These are phyloP conservation scores for Tipula confusa DNA, from an alignment of 2,888 invertebrate genomes.

Conservation along the genomic window DNA sequence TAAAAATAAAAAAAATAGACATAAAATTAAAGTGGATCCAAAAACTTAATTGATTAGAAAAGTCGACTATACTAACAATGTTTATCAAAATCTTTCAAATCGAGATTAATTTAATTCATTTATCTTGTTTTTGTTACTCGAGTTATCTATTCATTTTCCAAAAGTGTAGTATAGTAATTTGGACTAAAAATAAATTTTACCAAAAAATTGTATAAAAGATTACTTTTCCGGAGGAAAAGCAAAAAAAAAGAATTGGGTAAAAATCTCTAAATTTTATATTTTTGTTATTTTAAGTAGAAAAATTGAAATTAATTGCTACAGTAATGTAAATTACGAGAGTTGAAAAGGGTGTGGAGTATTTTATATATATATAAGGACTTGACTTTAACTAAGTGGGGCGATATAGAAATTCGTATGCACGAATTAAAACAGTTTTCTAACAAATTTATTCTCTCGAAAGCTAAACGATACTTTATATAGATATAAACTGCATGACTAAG, in stretches of 20 bases:
- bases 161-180: not conserved
- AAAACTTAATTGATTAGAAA: not conserved
- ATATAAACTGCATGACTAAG: not conserved
- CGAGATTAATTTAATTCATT: not conserved
- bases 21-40: not conserved
- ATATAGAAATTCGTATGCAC: not conserved
- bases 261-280: not conserved
- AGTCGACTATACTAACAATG: not conserved
- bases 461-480: not conserved
- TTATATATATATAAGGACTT: too few relatives aligned
- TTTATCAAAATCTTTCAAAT: not conserved
- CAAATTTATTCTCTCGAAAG: not conserved
- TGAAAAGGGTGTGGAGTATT: not conserved
- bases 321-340: not conserved
- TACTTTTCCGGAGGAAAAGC: not conserved
- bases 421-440: not conserved
- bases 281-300: not conserved
- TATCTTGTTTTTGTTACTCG: not conserved
- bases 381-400: too few relatives aligned
- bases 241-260: too few relatives aligned
- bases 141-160: not conserved
- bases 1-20: not conserved
- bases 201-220: not conserved
- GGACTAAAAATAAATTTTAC: not conserved
- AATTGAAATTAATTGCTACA: not conserved